Conservation (phyloP, 2,113 vertebrate genomes). For the Anoplopoma fimbria region DNA sequence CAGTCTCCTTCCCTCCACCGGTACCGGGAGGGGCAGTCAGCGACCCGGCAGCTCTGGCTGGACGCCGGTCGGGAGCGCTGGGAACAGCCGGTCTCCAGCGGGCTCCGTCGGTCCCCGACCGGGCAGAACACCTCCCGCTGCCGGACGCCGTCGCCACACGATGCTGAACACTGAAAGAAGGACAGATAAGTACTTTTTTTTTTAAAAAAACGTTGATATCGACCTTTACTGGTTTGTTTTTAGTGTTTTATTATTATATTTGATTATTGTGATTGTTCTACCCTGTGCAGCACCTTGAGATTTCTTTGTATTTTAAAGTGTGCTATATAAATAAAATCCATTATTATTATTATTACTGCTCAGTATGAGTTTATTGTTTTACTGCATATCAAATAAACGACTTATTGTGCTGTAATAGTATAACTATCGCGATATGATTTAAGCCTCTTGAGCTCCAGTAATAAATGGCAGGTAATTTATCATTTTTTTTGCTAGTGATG, state of each 20-base stretch:
- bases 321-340: too few relatives aligned
- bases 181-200: slow-evolving; percentile 75
- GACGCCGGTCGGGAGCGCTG: slow-evolving; percentile 79
- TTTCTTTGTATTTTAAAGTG: too few relatives aligned
- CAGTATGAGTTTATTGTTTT: neutral
- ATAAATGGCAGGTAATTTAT: neutral
- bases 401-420: neutral
- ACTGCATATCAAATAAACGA: neutral
- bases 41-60: slow-evolving; percentile 85
- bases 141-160: slow-evolving; percentile 89
- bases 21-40: slow-evolving; percentile 83
- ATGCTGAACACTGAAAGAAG: slow-evolving; percentile 88
- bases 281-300: too few relatives aligned
- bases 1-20: slow-evolving; percentile 89
- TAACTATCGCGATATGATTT: neutral
- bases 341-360: too few relatives aligned
- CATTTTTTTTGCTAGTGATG: neutral
- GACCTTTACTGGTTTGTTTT: too few relatives aligned
- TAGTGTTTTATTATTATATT: too few relatives aligned
- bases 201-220: neutral
- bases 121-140: slow-evolving; percentile 87
- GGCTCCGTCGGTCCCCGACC: slow-evolving; percentile 70
- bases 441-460: neutral
- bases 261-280: too few relatives aligned
- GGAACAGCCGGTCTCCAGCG: slow-evolving; percentile 83